phyloP scores from a whole-genome alignment of 1,140 invertebrate genomes.

The Drosophila oshimai region DNA sequence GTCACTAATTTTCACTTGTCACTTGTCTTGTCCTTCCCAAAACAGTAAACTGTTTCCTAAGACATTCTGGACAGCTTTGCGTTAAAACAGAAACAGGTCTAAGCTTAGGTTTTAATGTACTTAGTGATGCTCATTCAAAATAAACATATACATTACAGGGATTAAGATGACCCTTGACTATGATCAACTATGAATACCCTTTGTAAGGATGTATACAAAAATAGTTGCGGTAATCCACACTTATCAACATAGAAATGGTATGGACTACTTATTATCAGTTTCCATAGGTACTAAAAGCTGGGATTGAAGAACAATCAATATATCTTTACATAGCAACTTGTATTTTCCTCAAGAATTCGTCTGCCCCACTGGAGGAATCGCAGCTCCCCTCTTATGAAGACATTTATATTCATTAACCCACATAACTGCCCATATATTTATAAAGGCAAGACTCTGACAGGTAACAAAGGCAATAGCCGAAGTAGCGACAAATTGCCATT shows the following conservation, averaged over 20 bases:
- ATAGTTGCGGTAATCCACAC: no score
- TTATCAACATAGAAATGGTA: background rate
- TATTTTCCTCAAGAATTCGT: background rate
- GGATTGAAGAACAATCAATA: background rate
- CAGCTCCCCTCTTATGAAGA: conserved; percentile 16
- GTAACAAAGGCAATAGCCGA: conserved; percentile 34
- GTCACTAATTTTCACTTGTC: no score
- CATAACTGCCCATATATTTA: conserved; percentile 28
- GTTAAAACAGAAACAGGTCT: no score
- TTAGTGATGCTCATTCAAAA: no score
- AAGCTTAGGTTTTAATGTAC: no score
- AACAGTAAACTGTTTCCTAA: no score
- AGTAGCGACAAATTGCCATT: conserved; percentile 57
- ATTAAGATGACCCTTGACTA: no score
- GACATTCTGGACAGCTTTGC: no score
- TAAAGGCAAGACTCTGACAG: conserved; percentile 13
- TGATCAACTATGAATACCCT: no score
- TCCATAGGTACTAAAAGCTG: background rate
- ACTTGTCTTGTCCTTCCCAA: no score
- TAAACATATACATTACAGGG: no score
- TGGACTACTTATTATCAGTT: background rate
- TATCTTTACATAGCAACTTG: background rate
- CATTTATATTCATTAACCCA: conserved; percentile 68
- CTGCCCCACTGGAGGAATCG: background rate
- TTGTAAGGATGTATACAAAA: no score